Conservation (phyloP, 2,113 vertebrate species). For the Danionella cerebrum region DNA sequence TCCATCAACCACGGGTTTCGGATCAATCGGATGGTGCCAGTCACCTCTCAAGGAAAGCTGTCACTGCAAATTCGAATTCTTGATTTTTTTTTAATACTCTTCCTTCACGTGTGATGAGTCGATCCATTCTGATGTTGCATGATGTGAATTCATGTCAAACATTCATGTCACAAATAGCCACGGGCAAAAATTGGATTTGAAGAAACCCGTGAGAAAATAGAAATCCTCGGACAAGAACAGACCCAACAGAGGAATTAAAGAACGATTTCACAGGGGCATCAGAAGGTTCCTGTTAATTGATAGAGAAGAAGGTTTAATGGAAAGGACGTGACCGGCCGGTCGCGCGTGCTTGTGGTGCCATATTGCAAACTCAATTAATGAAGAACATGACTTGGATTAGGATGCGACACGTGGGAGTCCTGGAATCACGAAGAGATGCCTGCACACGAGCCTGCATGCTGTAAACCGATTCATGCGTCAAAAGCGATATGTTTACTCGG, state of each 20-base stretch:
- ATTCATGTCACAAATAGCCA: too few species aligned
- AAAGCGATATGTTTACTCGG: too few species aligned
- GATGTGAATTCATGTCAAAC: too few species aligned
- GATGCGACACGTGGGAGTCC: constrained; percentile 39
- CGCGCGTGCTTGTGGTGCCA: background rate
- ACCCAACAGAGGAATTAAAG: background rate
- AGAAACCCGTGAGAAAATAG: background rate
- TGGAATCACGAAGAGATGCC: background rate
- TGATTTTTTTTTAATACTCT: too few species aligned
- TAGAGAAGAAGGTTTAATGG: constrained; percentile 29
- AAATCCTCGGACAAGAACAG: background rate
- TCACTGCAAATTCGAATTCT: too few species aligned
- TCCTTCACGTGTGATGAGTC: too few species aligned
- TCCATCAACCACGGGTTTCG: constrained; percentile 59
- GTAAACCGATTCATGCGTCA: too few species aligned
- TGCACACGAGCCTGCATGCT: background rate
- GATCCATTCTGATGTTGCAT: too few species aligned
- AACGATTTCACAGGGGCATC: background rate
- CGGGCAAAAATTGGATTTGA: background rate
- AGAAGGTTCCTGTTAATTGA: constrained; percentile 11
- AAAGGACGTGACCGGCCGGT: constrained; percentile 27
- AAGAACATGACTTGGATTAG: constrained; percentile 57
- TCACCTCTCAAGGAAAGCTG: too few species aligned
- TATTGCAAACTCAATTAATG: constrained; percentile 49
- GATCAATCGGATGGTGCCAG: too few species aligned